Percentiles rank a stretch among this genome's conserved stretches.
Conservation (phyloP, 2,113 vertebrate species). For the Dendrocopos noguchii region DNA sequence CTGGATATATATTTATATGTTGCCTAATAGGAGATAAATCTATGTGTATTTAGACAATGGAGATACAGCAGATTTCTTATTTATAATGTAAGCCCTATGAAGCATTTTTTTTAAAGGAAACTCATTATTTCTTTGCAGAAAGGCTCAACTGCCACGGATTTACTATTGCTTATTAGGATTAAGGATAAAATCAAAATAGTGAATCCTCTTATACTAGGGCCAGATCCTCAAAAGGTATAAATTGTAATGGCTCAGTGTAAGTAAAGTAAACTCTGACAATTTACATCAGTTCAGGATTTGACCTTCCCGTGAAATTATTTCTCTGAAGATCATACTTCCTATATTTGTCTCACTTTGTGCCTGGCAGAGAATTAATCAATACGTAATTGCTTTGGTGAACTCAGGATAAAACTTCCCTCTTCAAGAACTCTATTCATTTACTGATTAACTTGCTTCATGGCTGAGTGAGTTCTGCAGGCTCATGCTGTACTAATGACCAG, state of each 20-base stretch:
- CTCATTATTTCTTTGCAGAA: slow-evolving; percentile 26
- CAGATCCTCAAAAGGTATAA: slow-evolving; percentile 3
- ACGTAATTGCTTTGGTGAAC: slow-evolving; percentile 66
- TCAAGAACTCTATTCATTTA: slow-evolving; percentile 68
- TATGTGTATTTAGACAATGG: not conserved
- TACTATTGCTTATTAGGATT: slow-evolving; percentile 20
- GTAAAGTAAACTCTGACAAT: slow-evolving; percentile 17
- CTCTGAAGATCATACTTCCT: slow-evolving; percentile 64
- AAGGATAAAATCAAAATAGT: slow-evolving; percentile 26
- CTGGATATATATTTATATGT: not conserved
- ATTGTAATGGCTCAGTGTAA: not conserved
- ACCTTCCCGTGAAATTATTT: slow-evolving; percentile 53
- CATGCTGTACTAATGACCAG: slow-evolving; percentile 61
- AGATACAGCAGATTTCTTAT: not conserved
- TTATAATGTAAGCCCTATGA: not conserved
- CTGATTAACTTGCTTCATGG: slow-evolving; percentile 76
- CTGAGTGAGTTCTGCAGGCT: slow-evolving; percentile 68
- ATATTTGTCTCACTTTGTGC: slow-evolving; percentile 66
- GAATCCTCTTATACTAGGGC: slow-evolving; percentile 15
- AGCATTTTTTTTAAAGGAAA: not conserved
- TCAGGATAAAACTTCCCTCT: slow-evolving; percentile 57
- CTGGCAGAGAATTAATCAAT: slow-evolving; percentile 68
- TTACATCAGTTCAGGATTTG: slow-evolving; percentile 51
- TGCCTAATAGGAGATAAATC: not conserved
- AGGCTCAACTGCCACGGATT: not conserved